Percentiles rank a stretch among this genome's conserved stretches.
Conservation (phyloP, 92 coral and sea anemone species). For the Hydrozoanthus gracilis region DNA sequence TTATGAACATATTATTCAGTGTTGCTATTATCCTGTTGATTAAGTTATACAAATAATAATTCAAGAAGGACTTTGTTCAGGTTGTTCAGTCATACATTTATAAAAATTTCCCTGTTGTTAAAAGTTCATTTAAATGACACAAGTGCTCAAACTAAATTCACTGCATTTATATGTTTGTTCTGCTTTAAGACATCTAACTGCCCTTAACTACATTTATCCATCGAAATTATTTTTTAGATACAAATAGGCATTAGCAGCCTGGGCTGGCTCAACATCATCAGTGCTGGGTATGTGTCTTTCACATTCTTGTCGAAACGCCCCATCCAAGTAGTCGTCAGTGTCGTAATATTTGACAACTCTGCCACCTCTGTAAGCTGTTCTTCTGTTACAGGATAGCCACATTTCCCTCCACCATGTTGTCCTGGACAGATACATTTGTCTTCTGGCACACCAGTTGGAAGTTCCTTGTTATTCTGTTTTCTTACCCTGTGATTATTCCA, state of each 20-base stretch:
- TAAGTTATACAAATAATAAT: background rate
- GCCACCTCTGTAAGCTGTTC: constrained; percentile 69
- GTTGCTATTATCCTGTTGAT: background rate
- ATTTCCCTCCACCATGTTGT: constrained; percentile 62
- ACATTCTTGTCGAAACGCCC: constrained; percentile 62
- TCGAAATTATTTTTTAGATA: constrained; percentile 57
- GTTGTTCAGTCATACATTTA: background rate
- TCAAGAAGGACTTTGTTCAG: background rate
- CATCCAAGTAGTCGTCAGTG: constrained; percentile 63
- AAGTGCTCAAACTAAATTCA: background rate
- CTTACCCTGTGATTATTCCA: constrained; percentile 64
- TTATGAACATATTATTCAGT: background rate
- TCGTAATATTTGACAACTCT: constrained; percentile 55
- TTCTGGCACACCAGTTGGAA: constrained; percentile 74
- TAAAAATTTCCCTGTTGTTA: background rate
- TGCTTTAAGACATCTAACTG: background rate
- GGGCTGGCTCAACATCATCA: constrained; percentile 62
- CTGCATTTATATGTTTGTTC: background rate
- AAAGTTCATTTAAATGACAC: background rate
- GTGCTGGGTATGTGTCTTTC: constrained; percentile 69
- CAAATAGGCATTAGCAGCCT: constrained; percentile 60
- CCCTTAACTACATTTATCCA: constrained; percentile 1
- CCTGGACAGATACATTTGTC: constrained; percentile 65
- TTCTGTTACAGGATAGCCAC: constrained; percentile 69
- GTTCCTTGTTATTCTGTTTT: constrained; percentile 60